Evolutionary conservation across 30 jellyfish, hydroid and myxozoan species (phyloP), one percentile per base, ranked within the genome.

Genomic region (Aurelia sp.): DNA sequence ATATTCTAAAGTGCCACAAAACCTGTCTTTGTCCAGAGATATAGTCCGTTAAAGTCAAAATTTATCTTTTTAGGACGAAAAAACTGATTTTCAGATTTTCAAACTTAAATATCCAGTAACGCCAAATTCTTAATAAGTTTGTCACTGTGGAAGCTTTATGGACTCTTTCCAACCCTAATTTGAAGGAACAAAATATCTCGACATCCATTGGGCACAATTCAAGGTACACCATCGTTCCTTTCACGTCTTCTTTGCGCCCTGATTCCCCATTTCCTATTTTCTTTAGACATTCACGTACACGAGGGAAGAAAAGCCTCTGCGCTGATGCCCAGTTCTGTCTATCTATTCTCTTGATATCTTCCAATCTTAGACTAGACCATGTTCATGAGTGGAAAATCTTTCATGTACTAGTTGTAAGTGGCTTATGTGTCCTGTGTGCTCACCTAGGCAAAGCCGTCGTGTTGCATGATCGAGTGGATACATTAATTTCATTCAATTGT

Each of bases 141-240:
- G 31, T 59, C 31, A 59, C 68, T 17, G 24, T 17, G 9, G 68
- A 59, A 7, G 68, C 68, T 1, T 59, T 59, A 59, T n/a, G 31
- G 13, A 59, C 68, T 17, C 68, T n/a, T 21, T 59, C 68, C 31
- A 17, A 17, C 24, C 31, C 31, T 17, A 21, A n/a, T n/a, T n/a
- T 59, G 68, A 59, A 21, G 31, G 68, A 59, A 59, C 31, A 59
- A 59, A 59, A 59, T 17, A 59, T 59, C 68, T 59, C 68, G 8
- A 59, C 68, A 59, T 59, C 11, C 68, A 17, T 59, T 3, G 5
- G 31, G 13, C 24, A n/a, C 13, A 59, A 4, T 0, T 59, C 31
- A 17, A 59, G 68, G 31, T 17, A 59, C 24, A 59, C 31, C 8
- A 30, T 59, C 9, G 68, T 59, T n/a, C 68, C 68, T 59, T 17